phyloP scores from a whole-genome alignment of 2,797 vertebrate genomes.

The Macropodus opercularis region DNA sequence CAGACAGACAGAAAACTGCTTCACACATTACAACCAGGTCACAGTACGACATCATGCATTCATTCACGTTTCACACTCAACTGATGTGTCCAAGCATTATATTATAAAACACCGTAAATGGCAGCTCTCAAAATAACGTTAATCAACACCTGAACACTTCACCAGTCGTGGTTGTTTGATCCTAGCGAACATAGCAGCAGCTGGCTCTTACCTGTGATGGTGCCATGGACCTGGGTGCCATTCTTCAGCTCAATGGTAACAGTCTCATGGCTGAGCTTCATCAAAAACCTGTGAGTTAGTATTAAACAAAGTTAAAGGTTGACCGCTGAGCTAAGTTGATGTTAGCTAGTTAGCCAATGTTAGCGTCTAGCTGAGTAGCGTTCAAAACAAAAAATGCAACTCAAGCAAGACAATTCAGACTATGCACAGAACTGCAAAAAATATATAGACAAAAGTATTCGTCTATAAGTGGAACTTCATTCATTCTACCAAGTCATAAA shows the following conservation, averaged over 20 bases:
- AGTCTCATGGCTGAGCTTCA: conserved; percentile 99
- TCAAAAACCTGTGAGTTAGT: conserved; percentile 87
- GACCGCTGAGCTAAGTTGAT: no score
- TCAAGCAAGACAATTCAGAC: background rate
- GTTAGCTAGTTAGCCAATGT: background rate
- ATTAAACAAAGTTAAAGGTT: background rate
- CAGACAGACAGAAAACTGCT: no score
- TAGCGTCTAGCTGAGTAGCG: background rate
- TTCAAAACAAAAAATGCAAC: conserved; percentile 28
- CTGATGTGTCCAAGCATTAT: no score
- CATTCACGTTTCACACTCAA: no score
- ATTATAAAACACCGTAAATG: no score
- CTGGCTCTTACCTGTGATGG: conserved; percentile 90
- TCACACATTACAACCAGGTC: no score
- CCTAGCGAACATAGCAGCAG: no score
- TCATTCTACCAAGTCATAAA: no score
- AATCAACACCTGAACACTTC: no score
- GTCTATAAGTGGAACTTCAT: fast-evolving
- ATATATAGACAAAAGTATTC: background rate
- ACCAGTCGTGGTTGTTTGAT: no score
- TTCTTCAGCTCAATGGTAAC: conserved; percentile 99
- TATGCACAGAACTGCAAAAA: background rate
- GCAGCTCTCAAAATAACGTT: no score
- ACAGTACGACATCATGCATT: no score
- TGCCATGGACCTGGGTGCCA: conserved; percentile 97